Evolutionary conservation across 2,888 invertebrate species (phyloP), one percentile per base, ranked within the genome.

Genomic region (Molanna angustata): DNA sequence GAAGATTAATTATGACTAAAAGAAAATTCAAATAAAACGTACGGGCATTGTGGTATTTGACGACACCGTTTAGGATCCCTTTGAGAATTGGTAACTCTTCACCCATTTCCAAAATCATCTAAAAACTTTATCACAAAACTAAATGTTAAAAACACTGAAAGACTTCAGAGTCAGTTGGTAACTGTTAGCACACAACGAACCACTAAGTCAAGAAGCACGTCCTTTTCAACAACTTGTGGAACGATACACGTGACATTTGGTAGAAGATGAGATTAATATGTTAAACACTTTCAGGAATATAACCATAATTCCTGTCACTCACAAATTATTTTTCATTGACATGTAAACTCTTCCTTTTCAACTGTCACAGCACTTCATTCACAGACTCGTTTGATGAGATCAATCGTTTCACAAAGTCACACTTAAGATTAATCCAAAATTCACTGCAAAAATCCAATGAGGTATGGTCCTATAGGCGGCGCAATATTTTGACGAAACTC

Each of bases 11-110:
- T n/a, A n/a, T n/a, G n/a, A n/a, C n/a, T n/a, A n/a, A n/a, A n/a
- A n/a, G n/a, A n/a, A 11, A 31, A 31, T 21, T n/a, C 11, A 46
- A 17, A 27, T 40, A 20, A 42, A 46, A 91, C 91, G 76, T 90
- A 92, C 92, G 91, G 81, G 91, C 91, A 84, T 92, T 91, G 75
- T 91, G 91, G 75, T 91, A 91, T 75, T 90, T 87, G 72, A 90
- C 89, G 69, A 88, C 90, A 69, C 92, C 91, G 71, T 92, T 91
- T 65, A 92, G 83, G 74, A 92, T 92, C 69, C 90, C 90, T 75
- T 92, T 92, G 61, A 92, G 83, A 69, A 92, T 92, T 65, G 92
- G 91, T 74, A 91, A 80, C 80, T 92, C 90, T 81, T 92, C 90
- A 71, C 85, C 87, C 90, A 91, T 90, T 78, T 76, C 74, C 69